Conservation (phyloP, 1,140 invertebrate genomes). For the Ooceraea biroi region DNA sequence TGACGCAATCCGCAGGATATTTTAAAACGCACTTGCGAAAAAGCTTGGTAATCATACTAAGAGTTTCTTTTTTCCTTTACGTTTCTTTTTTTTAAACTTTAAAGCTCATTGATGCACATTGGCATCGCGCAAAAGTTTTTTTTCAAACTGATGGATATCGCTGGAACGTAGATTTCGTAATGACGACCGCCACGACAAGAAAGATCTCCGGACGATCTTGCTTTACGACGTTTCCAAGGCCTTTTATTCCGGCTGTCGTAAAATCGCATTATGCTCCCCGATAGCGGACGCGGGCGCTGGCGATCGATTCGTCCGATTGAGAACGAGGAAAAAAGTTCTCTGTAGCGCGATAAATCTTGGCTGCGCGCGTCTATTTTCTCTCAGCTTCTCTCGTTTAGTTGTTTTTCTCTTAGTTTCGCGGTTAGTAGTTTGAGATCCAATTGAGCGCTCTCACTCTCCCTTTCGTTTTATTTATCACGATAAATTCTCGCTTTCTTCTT, state of each 20-base stretch:
- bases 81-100: not conserved
- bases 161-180: constrained; percentile 7
- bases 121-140: not conserved
- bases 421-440: constrained; percentile 46
- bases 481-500: constrained; percentile 1
- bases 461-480: constrained; percentile 46
- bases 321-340: constrained; percentile 41
- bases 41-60: not conserved
- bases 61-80: not conserved
- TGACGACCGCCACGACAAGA: not conserved
- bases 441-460: constrained; percentile 27
- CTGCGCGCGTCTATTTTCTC: constrained; percentile 42
- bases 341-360: constrained; percentile 57
- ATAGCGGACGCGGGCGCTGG: constrained; percentile 35
- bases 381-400: constrained; percentile 24
- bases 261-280: constrained; percentile 58
- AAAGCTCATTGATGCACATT: not conserved
- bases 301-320: constrained; percentile 45
- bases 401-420: constrained; percentile 40
- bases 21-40: constrained; percentile 13
- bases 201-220: constrained; percentile 35
- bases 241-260: constrained; percentile 50
- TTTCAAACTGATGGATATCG: not conserved
- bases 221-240: constrained; percentile 37
- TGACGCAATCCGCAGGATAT: not conserved